These are phyloP conservation scores for Haemorhous mexicanus DNA, from an alignment of 2,113 vertebrate genomes.

Conservation along the genomic window DNA sequence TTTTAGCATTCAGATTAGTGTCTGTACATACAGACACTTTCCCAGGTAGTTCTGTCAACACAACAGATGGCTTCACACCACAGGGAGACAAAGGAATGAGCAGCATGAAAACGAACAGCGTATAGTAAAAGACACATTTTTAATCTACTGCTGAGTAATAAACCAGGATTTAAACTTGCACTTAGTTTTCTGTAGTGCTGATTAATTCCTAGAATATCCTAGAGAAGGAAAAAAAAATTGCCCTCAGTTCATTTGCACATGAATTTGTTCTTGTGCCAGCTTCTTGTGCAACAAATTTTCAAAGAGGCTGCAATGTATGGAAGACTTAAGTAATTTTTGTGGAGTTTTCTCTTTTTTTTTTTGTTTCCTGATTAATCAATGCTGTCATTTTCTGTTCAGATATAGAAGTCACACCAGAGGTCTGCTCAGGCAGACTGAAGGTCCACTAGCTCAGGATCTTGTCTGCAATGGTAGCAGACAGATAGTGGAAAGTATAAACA, in stretches of 20 bases:
- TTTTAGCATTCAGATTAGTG: not conserved
- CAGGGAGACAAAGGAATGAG: not conserved
- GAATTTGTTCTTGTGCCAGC: not conserved
- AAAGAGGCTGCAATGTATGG: not conserved
- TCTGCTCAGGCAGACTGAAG: not conserved
- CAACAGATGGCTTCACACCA: not conserved
- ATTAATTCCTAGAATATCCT: not conserved
- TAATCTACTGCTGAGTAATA: not conserved
- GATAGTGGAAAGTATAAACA: not conserved
- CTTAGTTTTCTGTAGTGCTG: not conserved
- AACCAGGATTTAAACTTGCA: not conserved
- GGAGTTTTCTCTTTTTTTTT: not conserved
- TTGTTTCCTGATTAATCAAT: not conserved
- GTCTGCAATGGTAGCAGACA: not conserved
- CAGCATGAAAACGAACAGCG: not conserved
- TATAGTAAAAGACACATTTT: not conserved
- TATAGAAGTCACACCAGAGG: not conserved
- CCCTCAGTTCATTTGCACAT: not conserved
- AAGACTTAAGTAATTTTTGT: not conserved
- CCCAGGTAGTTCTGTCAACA: not conserved
- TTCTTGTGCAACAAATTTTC: not conserved
- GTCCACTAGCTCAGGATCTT: not conserved
- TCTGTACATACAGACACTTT: not conserved
- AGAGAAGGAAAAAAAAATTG: not conserved
- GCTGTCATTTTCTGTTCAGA: not conserved